phyloP scores from a whole-genome alignment of 2,888 invertebrate species.

The Drosophila neotestacea region DNA sequence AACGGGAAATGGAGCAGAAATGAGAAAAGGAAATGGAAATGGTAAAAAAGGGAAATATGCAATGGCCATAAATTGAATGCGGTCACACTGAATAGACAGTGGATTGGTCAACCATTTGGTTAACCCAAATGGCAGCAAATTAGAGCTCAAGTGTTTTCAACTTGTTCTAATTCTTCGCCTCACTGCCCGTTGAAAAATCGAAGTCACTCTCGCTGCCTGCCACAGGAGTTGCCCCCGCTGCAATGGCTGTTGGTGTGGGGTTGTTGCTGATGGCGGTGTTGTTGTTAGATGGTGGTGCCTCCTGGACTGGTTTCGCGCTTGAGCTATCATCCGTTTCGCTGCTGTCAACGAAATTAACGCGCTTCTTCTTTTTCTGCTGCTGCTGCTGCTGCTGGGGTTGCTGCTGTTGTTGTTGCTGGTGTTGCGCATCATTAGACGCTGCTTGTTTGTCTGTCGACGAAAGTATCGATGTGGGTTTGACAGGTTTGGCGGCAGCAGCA shows the following conservation, averaged over 20 bases:
- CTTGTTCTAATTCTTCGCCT: slow-evolving; percentile 80
- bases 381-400: slow-evolving; percentile 58
- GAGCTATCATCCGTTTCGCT: slow-evolving; percentile 85
- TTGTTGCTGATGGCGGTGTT: slow-evolving; percentile 31
- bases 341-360: slow-evolving; percentile 85
- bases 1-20: neutral
- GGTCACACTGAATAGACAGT: slow-evolving; percentile 59
- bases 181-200: slow-evolving; percentile 83
- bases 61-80: slow-evolving; percentile 65
- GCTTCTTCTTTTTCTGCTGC: slow-evolving; percentile 84
- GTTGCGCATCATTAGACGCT: slow-evolving; percentile 81
- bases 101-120: slow-evolving; percentile 53
- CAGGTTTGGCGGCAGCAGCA: slow-evolving; percentile 46
- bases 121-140: slow-evolving; percentile 78
- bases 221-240: slow-evolving; percentile 17
- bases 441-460: slow-evolving; percentile 75
- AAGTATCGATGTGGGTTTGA: slow-evolving; percentile 81
- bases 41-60: slow-evolving; percentile 11
- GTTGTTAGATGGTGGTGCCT: slow-evolving; percentile 27
- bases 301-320: slow-evolving; percentile 69
- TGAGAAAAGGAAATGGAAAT: neutral
- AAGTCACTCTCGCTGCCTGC: slow-evolving; percentile 84
- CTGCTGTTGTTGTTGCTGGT: slow-evolving; percentile 65
- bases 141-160: slow-evolving; percentile 65
- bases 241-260: slow-evolving; percentile 16